These are phyloP conservation scores for Picathartes gymnocephalus DNA, from an alignment of 2,113 vertebrate genomes.

Conservation along the genomic window DNA sequence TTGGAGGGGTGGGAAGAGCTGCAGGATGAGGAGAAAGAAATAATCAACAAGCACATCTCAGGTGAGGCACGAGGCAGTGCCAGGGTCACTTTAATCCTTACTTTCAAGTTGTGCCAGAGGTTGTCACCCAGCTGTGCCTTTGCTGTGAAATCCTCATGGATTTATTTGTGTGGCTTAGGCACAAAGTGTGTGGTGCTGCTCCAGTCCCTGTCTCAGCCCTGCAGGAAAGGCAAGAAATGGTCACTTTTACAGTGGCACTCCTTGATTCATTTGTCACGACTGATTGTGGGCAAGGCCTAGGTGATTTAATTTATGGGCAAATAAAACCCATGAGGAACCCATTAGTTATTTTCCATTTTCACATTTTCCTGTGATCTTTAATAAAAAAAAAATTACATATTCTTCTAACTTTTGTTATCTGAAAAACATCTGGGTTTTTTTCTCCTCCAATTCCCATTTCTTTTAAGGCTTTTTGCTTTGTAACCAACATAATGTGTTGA, in stretches of 20 bases:
- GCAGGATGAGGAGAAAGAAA: conserved; percentile 87
- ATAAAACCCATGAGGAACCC: neutral
- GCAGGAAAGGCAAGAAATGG: neutral
- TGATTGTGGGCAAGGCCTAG: no score
- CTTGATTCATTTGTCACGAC: neutral
- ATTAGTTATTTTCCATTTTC: neutral
- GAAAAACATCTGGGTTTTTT: neutral
- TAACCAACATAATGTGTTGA: neutral
- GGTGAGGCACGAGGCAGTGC: conserved; percentile 60
- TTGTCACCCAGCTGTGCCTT: accelerated
- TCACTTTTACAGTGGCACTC: neutral
- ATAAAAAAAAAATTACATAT: neutral
- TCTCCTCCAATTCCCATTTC: neutral
- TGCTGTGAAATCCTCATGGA: accelerated
- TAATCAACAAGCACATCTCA: conserved; percentile 85
- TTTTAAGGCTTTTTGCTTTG: neutral
- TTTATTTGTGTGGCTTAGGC: neutral
- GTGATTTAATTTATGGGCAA: neutral
- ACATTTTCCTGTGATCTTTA: neutral
- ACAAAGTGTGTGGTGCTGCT: neutral
- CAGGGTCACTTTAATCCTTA: accelerated
- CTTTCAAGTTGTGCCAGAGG: neutral
- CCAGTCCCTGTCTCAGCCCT: neutral
- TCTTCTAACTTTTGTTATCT: neutral
- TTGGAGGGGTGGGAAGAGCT: conserved; percentile 96